Base-by-base conservation (phyloP, 2,797 vertebrate species). In the Anabacerthia variegaticeps region DNA sequence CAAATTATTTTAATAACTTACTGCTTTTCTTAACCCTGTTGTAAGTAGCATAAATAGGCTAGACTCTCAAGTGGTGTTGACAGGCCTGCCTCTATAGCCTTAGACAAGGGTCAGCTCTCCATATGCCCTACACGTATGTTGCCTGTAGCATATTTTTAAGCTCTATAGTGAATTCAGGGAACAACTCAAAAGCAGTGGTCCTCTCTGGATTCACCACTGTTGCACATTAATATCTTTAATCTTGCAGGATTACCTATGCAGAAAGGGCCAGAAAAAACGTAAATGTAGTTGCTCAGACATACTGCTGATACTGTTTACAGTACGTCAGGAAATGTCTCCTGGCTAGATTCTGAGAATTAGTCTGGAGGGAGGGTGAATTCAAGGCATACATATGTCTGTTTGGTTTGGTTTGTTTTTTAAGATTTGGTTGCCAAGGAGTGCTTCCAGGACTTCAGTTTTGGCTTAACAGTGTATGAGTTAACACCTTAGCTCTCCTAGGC, bases 151-250 rank as follows among this genome's bases (percentile, higher is more conserved):
- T 22, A 37, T 56, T 46, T 61, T 23, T 67, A 54, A 27, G 55
- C 43, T 84, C 22, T 85, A 4, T 16, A 65, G 63, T 15, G 51
- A 62, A 59, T 69, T 72, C n/a, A 55, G 44, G 36, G 26, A 71
- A 37, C 36, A 46, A 14, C 30, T 79, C 30, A 46, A 44, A 85
- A 75, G 63, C 55, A 59, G 46, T 56, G 5, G 56, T 77, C 18
- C 36, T 75, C 12, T 84, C 20, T 69, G 46, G 74, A 51, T 85
- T 79, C 41, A 63, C 44, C 6, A 8, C 39, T 82, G 48, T 71
- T 69, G 43, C 22, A 85, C 8, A 4, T 11, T 76, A 82, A 87
- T 78, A 39, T 37, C 27, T 95, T 90, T 85, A 93, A 82, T 91
- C 55, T 66, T 16, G 0, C 48, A 93, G 76, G 52, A 66, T 79